Percentiles rank a stretch among this genome's conserved stretches.
phyloP scores from a whole-genome alignment of 2,113 vertebrate species.

The Nestor notabilis region DNA sequence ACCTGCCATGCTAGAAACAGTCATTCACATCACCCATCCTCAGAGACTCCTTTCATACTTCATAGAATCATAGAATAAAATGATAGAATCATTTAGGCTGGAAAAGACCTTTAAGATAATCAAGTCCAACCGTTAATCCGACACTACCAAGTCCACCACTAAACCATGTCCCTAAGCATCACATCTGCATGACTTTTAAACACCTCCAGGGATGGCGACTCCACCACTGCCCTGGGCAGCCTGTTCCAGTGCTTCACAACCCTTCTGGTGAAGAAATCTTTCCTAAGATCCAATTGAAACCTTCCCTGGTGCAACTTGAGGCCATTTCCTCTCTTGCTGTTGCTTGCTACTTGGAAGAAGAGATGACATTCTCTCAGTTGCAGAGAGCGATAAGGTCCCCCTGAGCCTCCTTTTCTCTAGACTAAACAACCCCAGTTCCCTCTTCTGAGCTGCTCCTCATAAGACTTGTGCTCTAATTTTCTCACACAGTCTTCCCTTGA shows the following conservation, averaged over 20 bases:
- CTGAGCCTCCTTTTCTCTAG: neutral
- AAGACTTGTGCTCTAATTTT: neutral
- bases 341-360: neutral
- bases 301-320: neutral
- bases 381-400: neutral
- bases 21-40: neutral
- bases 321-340: neutral
- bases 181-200: neutral
- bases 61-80: neutral
- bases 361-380: neutral
- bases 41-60: neutral
- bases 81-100: neutral
- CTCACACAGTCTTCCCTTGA: neutral
- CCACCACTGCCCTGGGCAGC: neutral
- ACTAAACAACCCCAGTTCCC: rapidly evolving
- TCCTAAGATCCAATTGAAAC: neutral
- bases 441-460: rapidly evolving
- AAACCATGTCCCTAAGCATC: neutral
- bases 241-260: neutral
- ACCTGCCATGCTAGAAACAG: neutral
- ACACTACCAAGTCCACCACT: neutral
- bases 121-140: neutral
- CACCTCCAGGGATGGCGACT: neutral
- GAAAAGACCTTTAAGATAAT: neutral
- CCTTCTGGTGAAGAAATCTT: rapidly evolving